These are phyloP conservation scores for Sympetrum striolatum DNA, from an alignment of 2,888 invertebrate species.

Conservation along the genomic window DNA sequence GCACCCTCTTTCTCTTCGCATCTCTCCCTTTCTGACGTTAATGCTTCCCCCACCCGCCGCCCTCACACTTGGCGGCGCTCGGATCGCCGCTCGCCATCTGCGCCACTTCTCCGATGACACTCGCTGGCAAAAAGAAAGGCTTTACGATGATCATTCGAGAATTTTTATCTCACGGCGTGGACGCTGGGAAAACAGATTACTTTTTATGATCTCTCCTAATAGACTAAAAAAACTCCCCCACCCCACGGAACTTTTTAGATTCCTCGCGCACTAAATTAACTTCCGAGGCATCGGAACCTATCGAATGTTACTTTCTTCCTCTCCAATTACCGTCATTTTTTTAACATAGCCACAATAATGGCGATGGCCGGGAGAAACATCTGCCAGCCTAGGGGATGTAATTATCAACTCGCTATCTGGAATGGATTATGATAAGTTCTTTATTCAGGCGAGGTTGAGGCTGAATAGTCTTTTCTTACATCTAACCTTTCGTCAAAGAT, in stretches of 20 bases:
- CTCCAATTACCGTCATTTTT: neutral
- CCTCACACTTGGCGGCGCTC: constrained; percentile 35
- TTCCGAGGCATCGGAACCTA: neutral
- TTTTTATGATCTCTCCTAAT: constrained; percentile 1
- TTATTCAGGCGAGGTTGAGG: too few relatives aligned
- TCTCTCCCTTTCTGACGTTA: neutral
- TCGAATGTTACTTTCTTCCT: neutral
- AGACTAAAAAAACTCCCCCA: neutral
- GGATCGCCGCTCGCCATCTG: constrained; percentile 44
- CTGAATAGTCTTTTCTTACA: too few relatives aligned
- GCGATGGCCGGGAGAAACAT: neutral
- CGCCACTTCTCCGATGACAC: constrained; percentile 40
- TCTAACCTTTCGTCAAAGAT: too few relatives aligned
- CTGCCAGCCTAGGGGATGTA: neutral
- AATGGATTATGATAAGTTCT: neutral
- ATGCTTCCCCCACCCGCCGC: constrained; percentile 32
- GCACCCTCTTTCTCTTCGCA: neutral
- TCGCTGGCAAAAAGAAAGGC: constrained; percentile 27
- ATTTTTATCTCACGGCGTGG: constrained; percentile 28
- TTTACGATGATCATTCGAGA: constrained; percentile 40
- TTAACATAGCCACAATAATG: neutral
- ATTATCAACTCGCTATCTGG: neutral
- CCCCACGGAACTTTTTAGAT: neutral
- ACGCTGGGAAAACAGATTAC: constrained; percentile 9
- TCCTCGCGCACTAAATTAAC: neutral